A percentile compares a stretch with the other conserved stretches of the same genome.
Conservation (phyloP, 2,888 invertebrate genomes). For the Linnaemya vulpina region DNA sequence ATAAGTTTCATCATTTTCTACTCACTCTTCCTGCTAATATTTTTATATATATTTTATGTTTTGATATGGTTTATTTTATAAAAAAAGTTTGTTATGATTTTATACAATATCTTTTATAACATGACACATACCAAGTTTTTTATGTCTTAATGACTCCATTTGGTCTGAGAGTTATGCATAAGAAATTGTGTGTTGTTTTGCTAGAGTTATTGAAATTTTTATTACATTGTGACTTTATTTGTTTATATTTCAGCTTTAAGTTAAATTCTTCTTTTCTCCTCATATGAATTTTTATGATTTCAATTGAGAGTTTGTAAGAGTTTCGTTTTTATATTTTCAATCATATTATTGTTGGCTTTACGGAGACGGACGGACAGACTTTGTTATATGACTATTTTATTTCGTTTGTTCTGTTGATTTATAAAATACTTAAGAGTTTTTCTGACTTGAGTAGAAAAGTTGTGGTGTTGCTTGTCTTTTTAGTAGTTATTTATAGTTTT, state of each 20-base stretch:
- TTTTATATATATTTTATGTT: background rate
- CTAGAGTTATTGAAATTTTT: slow-evolving; percentile 49
- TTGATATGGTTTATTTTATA: background rate
- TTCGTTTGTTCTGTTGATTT: slow-evolving; percentile 41
- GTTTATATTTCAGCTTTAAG: slow-evolving; percentile 46
- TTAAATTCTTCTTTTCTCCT: slow-evolving; percentile 22
- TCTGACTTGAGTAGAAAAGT: background rate
- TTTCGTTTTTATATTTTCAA: slow-evolving; percentile 27
- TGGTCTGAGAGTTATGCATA: slow-evolving; percentile 43
- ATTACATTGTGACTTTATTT: slow-evolving; percentile 54
- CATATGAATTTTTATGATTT: slow-evolving; percentile 46
- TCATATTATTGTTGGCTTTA: slow-evolving; percentile 34
- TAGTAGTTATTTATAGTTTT: slow-evolving; percentile 53
- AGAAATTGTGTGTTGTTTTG: slow-evolving; percentile 23
- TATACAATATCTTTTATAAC: background rate
- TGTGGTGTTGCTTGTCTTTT: slow-evolving; percentile 12
- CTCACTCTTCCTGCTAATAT: background rate
- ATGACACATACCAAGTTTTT: slow-evolving; percentile 17
- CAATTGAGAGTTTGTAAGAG: slow-evolving; percentile 26
- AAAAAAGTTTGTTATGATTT: background rate
- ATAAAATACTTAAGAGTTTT: slow-evolving; percentile 20
- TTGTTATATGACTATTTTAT: slow-evolving; percentile 24
- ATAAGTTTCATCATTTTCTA: background rate
- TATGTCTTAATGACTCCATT: slow-evolving; percentile 48
- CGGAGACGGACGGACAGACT: slow-evolving; percentile 45